A percentile compares a stretch with the other conserved stretches of the same genome.
Evolutionary conservation across 2,888 invertebrate species (phyloP).

Genomic region (Octodonta nipae): DNA sequence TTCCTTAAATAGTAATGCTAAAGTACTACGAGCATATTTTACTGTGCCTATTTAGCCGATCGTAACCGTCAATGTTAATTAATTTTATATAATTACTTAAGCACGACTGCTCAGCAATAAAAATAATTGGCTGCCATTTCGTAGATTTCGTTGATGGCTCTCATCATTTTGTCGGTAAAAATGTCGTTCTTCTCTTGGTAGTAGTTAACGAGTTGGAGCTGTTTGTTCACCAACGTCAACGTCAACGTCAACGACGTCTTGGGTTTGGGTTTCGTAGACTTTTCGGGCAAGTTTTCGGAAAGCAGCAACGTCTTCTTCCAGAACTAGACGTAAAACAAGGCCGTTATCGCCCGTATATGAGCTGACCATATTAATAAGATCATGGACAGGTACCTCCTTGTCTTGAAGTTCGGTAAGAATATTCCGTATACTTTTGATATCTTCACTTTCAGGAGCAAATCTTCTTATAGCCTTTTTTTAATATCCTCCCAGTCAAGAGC

Average conservation of each 20-base stretch:
- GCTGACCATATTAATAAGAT: slow-evolving; percentile 28
- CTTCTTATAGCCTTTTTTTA: slow-evolving; percentile 25
- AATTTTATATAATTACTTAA: too few species aligned
- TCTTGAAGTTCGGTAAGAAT: slow-evolving; percentile 17
- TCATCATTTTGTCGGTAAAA: slow-evolving; percentile 27
- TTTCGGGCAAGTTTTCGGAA: slow-evolving; percentile 29
- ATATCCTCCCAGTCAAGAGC: slow-evolving; percentile 20
- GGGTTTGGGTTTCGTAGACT: slow-evolving; percentile 33
- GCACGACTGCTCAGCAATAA: too few species aligned
- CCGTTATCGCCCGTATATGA: slow-evolving; percentile 31
- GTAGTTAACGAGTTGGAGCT: slow-evolving; percentile 27
- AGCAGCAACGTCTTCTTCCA: slow-evolving; percentile 26
- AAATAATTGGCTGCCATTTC: too few species aligned
- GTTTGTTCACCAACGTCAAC: slow-evolving; percentile 33
- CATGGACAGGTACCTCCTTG: slow-evolving; percentile 25
- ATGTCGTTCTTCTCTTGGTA: slow-evolving; percentile 24
- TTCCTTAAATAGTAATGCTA: too few species aligned
- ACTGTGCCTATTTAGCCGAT: too few species aligned
- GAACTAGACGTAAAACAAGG: slow-evolving; percentile 21
- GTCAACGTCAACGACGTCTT: slow-evolving; percentile 33
- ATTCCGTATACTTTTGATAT: slow-evolving; percentile 24
- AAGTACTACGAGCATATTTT: too few species aligned
- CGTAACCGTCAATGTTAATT: too few species aligned
- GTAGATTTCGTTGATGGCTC: slow-evolving; percentile 28
- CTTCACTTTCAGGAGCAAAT: slow-evolving; percentile 28